These are phyloP conservation scores for Setophaga coronata DNA, from an alignment of 2,113 vertebrate species.

Conservation along the genomic window DNA sequence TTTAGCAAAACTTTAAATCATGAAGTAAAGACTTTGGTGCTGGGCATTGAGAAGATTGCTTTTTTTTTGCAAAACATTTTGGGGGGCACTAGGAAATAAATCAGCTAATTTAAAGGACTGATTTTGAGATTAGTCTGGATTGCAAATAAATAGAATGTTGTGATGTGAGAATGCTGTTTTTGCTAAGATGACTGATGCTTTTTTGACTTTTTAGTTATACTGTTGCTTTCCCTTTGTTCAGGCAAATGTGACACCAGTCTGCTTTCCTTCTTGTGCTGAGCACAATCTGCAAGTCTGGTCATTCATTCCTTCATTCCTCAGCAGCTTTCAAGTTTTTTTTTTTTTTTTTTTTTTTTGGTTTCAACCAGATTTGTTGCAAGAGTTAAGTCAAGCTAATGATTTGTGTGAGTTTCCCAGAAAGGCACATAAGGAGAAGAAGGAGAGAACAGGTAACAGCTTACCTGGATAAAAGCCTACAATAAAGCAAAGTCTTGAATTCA, in stretches of 20 bases:
- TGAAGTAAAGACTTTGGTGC: background rate
- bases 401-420: background rate
- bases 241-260: background rate
- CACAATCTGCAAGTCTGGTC: accelerated
- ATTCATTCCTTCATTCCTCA: background rate
- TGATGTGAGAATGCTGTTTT: background rate
- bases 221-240: background rate
- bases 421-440: background rate
- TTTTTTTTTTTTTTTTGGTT: background rate
- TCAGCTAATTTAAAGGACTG: background rate
- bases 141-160: background rate
- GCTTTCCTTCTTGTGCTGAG: background rate
- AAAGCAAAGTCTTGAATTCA: background rate
- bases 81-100: background rate
- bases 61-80: background rate
- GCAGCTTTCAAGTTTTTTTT: background rate
- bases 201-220: background rate
- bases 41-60: background rate
- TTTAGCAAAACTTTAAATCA: background rate
- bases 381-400: background rate
- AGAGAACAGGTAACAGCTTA: background rate
- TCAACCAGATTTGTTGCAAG: background rate
- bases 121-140: background rate
- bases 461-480: background rate
- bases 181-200: background rate